phyloP scores from a whole-genome alignment of 2,113 vertebrate genomes.

The Hyperoodon ampullatus region DNA sequence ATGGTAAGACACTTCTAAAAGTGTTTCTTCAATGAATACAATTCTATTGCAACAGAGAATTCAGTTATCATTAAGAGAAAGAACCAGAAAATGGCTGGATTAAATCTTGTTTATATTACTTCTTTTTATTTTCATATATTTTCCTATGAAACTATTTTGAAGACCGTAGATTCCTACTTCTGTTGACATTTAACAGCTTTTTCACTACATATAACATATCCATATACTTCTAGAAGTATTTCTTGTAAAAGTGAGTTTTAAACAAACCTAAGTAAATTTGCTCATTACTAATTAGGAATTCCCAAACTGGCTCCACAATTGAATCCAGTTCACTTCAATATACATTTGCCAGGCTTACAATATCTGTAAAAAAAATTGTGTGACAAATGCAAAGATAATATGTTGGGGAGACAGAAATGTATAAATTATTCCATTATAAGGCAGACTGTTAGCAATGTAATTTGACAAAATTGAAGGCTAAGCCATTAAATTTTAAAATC shows the following conservation, averaged over 20 bases:
- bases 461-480: background rate
- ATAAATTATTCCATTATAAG: background rate
- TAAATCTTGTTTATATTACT: slow-evolving; percentile 38
- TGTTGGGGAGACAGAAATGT: background rate
- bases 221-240: background rate
- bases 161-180: background rate
- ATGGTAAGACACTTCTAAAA: background rate
- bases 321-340: background rate
- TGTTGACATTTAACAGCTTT: background rate
- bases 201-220: background rate
- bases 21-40: background rate
- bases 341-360: background rate
- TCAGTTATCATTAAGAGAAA: background rate
- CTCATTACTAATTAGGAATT: background rate
- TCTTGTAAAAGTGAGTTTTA: slow-evolving; percentile 20
- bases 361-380: background rate
- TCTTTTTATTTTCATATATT: background rate
- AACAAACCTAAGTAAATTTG: slow-evolving; percentile 28
- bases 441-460: background rate
- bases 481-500: background rate
- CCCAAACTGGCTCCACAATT: background rate
- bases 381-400: background rate
- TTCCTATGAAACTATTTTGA: slow-evolving; percentile 6
- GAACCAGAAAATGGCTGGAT: background rate
- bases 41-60: background rate